These are phyloP conservation scores for Ateles fusciceps DNA, from an alignment of 2,797 vertebrate genomes.

Conservation along the genomic window DNA sequence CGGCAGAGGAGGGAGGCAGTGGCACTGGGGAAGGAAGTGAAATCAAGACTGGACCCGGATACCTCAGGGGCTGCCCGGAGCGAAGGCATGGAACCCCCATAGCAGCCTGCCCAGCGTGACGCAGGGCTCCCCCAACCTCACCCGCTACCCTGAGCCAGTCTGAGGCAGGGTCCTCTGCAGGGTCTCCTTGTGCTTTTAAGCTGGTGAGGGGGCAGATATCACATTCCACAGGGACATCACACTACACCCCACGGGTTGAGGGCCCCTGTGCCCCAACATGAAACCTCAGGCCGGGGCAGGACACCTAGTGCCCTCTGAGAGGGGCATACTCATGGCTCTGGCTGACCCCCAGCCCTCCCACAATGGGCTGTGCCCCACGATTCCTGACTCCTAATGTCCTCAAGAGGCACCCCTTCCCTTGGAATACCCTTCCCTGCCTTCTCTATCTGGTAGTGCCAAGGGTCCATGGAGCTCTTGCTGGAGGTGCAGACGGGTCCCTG, in stretches of 20 bases:
- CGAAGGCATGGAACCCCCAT: fast-evolving
- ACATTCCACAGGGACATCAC: not conserved
- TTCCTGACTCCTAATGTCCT: not conserved
- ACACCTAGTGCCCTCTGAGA: not conserved
- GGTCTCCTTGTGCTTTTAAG: not conserved
- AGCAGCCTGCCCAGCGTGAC: not conserved
- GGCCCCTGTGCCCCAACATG: not conserved
- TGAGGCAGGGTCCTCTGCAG: not conserved
- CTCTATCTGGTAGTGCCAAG: not conserved
- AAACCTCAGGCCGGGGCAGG: not conserved
- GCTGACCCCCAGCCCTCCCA: too few relatives aligned
- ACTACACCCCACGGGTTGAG: fast-evolving
- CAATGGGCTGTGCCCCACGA: not conserved
- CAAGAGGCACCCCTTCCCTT: fast-evolving
- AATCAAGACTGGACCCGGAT: not conserved
- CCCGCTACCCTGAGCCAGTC: not conserved
- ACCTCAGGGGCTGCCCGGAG: too few relatives aligned
- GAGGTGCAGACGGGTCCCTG: not conserved
- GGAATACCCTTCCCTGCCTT: not conserved
- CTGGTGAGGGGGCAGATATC: not conserved
- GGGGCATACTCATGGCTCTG: not conserved
- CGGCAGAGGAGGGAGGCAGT: not conserved
- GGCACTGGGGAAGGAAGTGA: not conserved
- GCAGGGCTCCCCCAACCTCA: not conserved
- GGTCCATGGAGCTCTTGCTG: not conserved